phyloP scores from a whole-genome alignment of 2,797 vertebrate species.

The Parambassis ranga region DNA sequence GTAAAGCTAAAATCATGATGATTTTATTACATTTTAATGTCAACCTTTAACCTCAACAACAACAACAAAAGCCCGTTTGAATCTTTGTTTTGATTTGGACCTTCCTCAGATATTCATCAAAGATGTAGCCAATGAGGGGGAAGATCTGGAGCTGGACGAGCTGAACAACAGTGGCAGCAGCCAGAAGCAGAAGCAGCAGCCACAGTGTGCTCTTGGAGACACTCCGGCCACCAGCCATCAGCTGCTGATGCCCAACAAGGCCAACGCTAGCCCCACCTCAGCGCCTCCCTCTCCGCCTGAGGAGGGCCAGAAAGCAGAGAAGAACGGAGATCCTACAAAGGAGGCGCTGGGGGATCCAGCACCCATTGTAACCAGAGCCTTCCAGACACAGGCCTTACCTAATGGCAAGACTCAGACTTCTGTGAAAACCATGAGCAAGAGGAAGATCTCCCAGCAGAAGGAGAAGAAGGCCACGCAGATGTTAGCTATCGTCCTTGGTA shows the following conservation, averaged over 20 bases:
- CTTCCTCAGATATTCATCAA: conserved; percentile 84
- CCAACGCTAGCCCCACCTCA: conserved; percentile 73
- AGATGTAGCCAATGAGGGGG: conserved; percentile 87
- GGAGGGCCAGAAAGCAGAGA: conserved; percentile 79
- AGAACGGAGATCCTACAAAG: conserved; percentile 85
- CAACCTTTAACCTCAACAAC: background rate
- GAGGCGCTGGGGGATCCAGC: conserved; percentile 67
- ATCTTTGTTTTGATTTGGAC: background rate
- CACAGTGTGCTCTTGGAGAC: conserved; percentile 55
- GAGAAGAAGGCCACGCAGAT: conserved; percentile 99
- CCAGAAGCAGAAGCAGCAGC: conserved; percentile 85
- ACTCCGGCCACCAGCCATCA: conserved; percentile 72
- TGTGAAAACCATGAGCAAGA: conserved; percentile 90
- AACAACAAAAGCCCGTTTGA: background rate
- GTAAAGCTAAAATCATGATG: background rate
- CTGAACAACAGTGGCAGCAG: conserved; percentile 90
- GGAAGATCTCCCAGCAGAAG: conserved; percentile 98
- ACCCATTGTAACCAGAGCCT: conserved; percentile 83
- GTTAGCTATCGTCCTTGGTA: conserved; percentile 97
- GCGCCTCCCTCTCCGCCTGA: conserved; percentile 79
- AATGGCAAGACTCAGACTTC: conserved; percentile 93
- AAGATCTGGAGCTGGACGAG: conserved; percentile 92
- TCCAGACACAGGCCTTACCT: conserved; percentile 92
- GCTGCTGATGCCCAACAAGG: conserved; percentile 64
- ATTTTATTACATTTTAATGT: conserved; percentile 12